Conservation (phyloP, 1,140 invertebrate genomes). For the Psilanteris sp. region DNA sequence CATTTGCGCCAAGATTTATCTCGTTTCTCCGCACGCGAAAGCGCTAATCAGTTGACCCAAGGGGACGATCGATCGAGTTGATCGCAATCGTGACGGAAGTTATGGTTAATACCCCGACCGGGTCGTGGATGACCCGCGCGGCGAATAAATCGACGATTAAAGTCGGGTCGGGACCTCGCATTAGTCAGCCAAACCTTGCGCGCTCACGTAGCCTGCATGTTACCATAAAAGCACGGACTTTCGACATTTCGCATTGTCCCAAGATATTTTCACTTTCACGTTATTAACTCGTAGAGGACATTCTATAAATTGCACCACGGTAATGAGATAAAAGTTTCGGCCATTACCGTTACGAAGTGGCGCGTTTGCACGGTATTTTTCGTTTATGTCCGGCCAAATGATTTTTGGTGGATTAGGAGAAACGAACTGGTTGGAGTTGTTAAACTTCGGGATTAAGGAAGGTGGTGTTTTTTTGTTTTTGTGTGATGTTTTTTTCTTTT, state of each 20-base stretch:
- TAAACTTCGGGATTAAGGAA: too few species aligned
- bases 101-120: constrained; percentile 52
- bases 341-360: constrained; percentile 37
- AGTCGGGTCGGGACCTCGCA: constrained; percentile 64
- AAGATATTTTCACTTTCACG: constrained; percentile 63
- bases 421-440: constrained; percentile 7
- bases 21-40: constrained; percentile 61
- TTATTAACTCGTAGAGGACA: constrained; percentile 58
- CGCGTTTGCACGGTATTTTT: constrained; percentile 9
- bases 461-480: too few species aligned
- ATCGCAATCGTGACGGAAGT: constrained; percentile 64
- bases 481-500: too few species aligned
- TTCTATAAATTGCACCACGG: constrained; percentile 52
- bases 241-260: constrained; percentile 63
- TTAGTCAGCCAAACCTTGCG: constrained; percentile 62
- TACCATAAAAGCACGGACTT: constrained; percentile 63
- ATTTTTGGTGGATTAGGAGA: constrained; percentile 15
- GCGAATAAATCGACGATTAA: constrained; percentile 71
- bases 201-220: constrained; percentile 48
- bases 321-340: constrained; percentile 58
- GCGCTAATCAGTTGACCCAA: constrained; percentile 58
- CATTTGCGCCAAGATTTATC: constrained; percentile 43
- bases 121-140: constrained; percentile 41
- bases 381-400: background rate
- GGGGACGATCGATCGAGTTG: constrained; percentile 43